A percentile compares a stretch with the other conserved stretches of the same genome.
phyloP scores from a whole-genome alignment of 2,797 vertebrate genomes.

The Melanotaenia nigrans region DNA sequence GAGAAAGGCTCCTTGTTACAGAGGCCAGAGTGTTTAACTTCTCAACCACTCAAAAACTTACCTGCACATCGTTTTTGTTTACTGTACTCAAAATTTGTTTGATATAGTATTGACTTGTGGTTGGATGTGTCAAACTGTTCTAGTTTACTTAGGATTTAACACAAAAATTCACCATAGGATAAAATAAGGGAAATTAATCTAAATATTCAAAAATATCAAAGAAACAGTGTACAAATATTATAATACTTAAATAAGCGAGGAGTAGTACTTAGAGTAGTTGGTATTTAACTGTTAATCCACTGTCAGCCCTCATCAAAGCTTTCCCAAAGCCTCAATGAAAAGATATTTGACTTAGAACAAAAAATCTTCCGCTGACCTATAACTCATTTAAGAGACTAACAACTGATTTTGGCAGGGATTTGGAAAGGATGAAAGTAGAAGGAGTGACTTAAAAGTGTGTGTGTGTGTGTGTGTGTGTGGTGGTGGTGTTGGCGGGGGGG shows the following conservation, averaged over 20 bases:
- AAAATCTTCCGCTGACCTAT: slow-evolving; percentile 16
- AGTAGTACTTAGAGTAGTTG: slow-evolving; percentile 8
- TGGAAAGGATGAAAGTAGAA: slow-evolving; percentile 6
- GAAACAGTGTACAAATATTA: slow-evolving; percentile 4
- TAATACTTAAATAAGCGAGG: neutral
- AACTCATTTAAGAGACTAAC: slow-evolving; percentile 7
- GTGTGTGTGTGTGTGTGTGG: too few relatives aligned
- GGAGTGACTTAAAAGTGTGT: neutral
- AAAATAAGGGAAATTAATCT: slow-evolving; percentile 5
- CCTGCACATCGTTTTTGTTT: slow-evolving; percentile 1
- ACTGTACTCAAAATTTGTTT: neutral
- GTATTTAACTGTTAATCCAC: slow-evolving; percentile 27
- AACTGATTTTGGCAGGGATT: slow-evolving; percentile 1
- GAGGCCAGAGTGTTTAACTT: slow-evolving; percentile 27
- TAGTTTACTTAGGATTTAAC: slow-evolving; percentile 17
- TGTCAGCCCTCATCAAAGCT: slow-evolving; percentile 24
- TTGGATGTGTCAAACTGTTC: slow-evolving; percentile 11
- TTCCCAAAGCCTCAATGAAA: slow-evolving; percentile 30
- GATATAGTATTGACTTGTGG: slow-evolving; percentile 13
- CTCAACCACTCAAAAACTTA: slow-evolving; percentile 20
- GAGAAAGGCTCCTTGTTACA: slow-evolving; percentile 20
- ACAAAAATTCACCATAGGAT: slow-evolving; percentile 12
- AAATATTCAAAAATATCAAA: slow-evolving; percentile 12
- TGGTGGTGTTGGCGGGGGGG: too few relatives aligned
- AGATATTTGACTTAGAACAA: slow-evolving; percentile 23